Percentiles rank a stretch among this genome's conserved stretches.
Evolutionary conservation across 2,888 invertebrate species (phyloP).

Genomic region (Lottia scabra): DNA sequence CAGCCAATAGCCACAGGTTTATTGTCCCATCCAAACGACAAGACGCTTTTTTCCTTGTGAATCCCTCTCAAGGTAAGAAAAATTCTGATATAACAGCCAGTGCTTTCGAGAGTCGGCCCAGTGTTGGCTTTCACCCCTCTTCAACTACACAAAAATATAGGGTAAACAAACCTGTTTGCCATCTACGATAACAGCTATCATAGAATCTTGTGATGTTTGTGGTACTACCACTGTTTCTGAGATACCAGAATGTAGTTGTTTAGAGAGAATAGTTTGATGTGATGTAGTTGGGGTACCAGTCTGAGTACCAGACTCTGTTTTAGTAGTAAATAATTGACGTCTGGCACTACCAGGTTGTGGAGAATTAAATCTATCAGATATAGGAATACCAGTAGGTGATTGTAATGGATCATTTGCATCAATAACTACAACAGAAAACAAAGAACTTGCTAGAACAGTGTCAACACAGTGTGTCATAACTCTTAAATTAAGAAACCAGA

Average conservation of each 20-base stretch:
- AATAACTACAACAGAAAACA: not conserved
- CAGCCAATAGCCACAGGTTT: too few species aligned
- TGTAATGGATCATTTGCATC: slow-evolving; percentile 42
- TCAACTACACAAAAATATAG: too few species aligned
- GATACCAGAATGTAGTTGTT: slow-evolving; percentile 23
- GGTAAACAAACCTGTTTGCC: slow-evolving; percentile 65
- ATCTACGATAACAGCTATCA: slow-evolving; percentile 61
- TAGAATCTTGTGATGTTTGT: slow-evolving; percentile 42
- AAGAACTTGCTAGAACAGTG: too few species aligned
- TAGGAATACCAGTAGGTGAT: slow-evolving; percentile 61
- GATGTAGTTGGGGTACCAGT: not conserved
- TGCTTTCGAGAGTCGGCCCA: too few species aligned
- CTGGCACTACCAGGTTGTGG: slow-evolving; percentile 67
- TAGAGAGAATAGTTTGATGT: slow-evolving; percentile 12
- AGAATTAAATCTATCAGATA: slow-evolving; percentile 63
- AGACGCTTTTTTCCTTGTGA: too few species aligned
- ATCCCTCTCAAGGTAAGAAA: too few species aligned
- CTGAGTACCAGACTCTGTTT: not conserved
- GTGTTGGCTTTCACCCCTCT: too few species aligned
- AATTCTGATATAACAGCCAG: too few species aligned
- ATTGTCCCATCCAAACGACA: too few species aligned
- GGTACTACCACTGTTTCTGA: slow-evolving; percentile 21
- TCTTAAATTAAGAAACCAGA: too few species aligned
- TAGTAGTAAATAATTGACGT: slow-evolving; percentile 63
- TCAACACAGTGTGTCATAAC: too few species aligned